phyloP scores from a whole-genome alignment of 2,888 invertebrate species.

The Cancer borealis region DNA sequence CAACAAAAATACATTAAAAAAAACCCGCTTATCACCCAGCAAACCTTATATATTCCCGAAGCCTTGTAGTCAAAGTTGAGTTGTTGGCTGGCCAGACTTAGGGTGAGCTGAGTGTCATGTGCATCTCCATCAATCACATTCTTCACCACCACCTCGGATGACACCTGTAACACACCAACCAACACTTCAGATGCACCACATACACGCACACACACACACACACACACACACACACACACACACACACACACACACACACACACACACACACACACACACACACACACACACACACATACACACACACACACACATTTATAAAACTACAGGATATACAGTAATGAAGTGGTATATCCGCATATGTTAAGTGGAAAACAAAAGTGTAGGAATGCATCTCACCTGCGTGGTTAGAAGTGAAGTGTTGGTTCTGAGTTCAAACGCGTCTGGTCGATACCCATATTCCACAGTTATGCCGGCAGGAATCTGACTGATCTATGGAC shows the following conservation, averaged over 20 bases:
- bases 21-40: background rate
- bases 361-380: background rate
- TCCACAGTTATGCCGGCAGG: constrained; percentile 27
- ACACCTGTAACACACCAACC: background rate
- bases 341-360: too few species aligned
- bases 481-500: constrained; percentile 41
- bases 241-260: too few species aligned
- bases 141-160: constrained; percentile 60
- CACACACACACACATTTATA: too few species aligned
- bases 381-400: constrained; percentile 2
- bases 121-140: background rate
- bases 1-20: too few species aligned
- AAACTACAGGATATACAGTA: too few species aligned
- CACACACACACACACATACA: too few species aligned
- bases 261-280: too few species aligned
- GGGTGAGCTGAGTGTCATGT: constrained; percentile 47
- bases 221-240: too few species aligned
- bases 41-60: constrained; percentile 56
- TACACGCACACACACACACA: too few species aligned
- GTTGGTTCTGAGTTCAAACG: constrained; percentile 35
- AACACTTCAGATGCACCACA: background rate
- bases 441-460: background rate
- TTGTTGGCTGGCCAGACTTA: constrained; percentile 50
- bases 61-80: constrained; percentile 52
- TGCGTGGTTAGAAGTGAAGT: constrained; percentile 27